phyloP scores from a whole-genome alignment of 2,888 invertebrate genomes.

The Eilema sororculum region DNA sequence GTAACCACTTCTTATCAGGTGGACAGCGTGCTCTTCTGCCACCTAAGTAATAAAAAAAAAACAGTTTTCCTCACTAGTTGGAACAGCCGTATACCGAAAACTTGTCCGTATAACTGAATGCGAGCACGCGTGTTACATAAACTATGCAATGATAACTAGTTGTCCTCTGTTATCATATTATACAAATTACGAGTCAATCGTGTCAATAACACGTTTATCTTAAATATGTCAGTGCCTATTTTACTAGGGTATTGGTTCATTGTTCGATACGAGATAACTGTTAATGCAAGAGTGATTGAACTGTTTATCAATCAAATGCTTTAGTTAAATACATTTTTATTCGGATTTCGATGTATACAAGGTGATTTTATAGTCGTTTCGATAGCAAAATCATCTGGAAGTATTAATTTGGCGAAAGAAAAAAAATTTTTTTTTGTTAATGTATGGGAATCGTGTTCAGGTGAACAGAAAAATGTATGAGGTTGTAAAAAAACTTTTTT shows the following conservation, averaged over 20 bases:
- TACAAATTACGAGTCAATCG: constrained; percentile 41
- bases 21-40: too few species aligned
- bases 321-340: not conserved
- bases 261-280: constrained; percentile 1
- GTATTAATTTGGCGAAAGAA: too few species aligned
- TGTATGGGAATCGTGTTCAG: too few species aligned
- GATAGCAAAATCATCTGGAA: too few species aligned
- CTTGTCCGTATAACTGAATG: not conserved
- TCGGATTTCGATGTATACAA: too few species aligned
- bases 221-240: constrained; percentile 42
- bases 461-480: too few species aligned
- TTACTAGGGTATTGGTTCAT: constrained; percentile 9
- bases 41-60: too few species aligned
- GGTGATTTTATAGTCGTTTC: too few species aligned
- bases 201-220: constrained; percentile 45
- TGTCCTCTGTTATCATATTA: constrained; percentile 32
- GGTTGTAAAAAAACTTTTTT: too few species aligned
- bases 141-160: constrained; percentile 6
- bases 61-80: too few species aligned
- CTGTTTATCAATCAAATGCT: not conserved
- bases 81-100: not conserved
- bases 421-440: too few species aligned
- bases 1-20: too few species aligned
- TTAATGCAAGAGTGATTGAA: not conserved
- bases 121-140: not conserved